Evolutionary conservation across 1,140 invertebrate species (phyloP).

Genomic region (Hermetia illucens): DNA sequence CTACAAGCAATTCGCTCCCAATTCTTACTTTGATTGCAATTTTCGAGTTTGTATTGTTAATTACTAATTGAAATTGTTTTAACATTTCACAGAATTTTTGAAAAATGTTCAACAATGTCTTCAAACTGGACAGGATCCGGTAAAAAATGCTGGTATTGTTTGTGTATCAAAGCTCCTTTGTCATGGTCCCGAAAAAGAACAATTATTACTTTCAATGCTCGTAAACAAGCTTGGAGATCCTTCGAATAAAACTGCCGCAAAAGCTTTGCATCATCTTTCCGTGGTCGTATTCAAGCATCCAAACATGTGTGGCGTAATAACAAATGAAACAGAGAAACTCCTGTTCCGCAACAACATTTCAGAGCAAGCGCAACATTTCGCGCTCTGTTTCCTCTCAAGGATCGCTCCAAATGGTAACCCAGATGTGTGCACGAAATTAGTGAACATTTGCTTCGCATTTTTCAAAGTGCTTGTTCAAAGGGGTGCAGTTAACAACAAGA

Average conservation of each 20-base stretch:
- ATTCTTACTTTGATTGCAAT: no score
- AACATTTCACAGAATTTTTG: slow-evolving; percentile 14
- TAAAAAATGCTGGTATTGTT: slow-evolving; percentile 68
- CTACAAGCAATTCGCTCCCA: no score
- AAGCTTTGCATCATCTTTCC: slow-evolving; percentile 72
- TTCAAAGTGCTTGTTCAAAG: slow-evolving; percentile 87
- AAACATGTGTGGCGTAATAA: slow-evolving; percentile 80
- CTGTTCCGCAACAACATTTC: slow-evolving; percentile 76
- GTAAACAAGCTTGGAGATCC: slow-evolving; percentile 97
- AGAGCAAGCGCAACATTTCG: slow-evolving; percentile 80
- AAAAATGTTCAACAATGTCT: slow-evolving; percentile 25
- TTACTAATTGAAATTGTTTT: slow-evolving; percentile 2
- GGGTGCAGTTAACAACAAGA: slow-evolving; percentile 78
- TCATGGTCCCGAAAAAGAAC: slow-evolving; percentile 77
- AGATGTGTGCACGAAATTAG: slow-evolving; percentile 64
- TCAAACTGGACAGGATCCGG: slow-evolving; percentile 41
- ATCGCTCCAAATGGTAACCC: slow-evolving; percentile 46
- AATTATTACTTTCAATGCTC: slow-evolving; percentile 64
- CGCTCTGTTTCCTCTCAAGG: slow-evolving; percentile 81
- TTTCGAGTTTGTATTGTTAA: background rate
- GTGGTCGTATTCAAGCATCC: slow-evolving; percentile 75
- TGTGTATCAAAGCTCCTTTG: slow-evolving; percentile 65
- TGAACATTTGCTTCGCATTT: slow-evolving; percentile 88
- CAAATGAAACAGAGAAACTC: slow-evolving; percentile 78
- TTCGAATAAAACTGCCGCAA: slow-evolving; percentile 69